These are phyloP conservation scores for Bovichtus variegatus DNA, from an alignment of 2,797 vertebrate species.

Conservation along the genomic window DNA sequence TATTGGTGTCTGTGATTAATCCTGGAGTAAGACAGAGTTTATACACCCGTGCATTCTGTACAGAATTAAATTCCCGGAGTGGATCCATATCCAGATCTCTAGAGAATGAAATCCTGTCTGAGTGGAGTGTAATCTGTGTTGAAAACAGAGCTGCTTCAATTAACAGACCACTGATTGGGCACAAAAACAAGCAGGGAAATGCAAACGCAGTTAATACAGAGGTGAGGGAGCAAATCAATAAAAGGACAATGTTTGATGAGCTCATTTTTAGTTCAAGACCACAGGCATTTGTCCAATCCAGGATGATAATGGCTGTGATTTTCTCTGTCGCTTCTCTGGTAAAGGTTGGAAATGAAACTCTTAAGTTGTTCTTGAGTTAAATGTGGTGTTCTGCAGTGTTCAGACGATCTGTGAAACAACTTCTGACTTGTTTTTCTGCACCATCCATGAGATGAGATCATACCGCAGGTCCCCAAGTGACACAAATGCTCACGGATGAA, in stretches of 20 bases:
- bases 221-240: slow-evolving; percentile 8
- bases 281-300: neutral
- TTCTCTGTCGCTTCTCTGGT: neutral
- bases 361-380: neutral
- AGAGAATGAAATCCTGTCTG: neutral
- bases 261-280: neutral
- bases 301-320: neutral
- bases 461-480: neutral
- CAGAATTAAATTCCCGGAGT: neutral
- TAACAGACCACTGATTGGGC: neutral
- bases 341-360: neutral
- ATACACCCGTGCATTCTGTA: neutral
- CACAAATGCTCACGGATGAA: too few relatives aligned
- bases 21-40: neutral
- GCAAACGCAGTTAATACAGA: neutral
- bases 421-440: neutral
- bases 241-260: neutral
- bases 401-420: neutral
- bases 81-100: neutral
- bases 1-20: neutral
- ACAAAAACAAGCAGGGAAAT: neutral
- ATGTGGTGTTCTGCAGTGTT: neutral
- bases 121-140: neutral
- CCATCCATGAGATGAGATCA: neutral
- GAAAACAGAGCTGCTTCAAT: slow-evolving; percentile 8